Conservation (phyloP, 37 sponge, comb jelly and placozoan genomes). For the Petrosia ficiformis region DNA sequence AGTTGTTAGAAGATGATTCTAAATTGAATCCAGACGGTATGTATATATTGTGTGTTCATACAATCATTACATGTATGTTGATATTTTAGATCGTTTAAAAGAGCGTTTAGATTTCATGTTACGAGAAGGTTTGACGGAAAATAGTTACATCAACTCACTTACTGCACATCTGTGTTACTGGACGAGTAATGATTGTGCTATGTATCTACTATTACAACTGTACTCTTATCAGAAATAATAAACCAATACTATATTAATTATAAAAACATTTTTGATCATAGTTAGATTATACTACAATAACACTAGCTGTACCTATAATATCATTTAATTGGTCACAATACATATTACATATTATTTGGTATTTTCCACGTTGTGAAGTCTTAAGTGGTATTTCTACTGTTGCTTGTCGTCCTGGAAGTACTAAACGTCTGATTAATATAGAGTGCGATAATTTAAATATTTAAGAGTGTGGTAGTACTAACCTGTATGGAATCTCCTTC, state of each 20-base stretch:
- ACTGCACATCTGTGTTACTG: conserved; percentile 86
- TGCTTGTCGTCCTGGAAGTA: conserved; percentile 58
- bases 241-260: not conserved
- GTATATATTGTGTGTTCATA: not conserved
- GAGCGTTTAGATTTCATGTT: conserved; percentile 80
- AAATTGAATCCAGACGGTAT: conserved; percentile 23
- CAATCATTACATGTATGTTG: not conserved
- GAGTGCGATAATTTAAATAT: not conserved
- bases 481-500: conserved; percentile 77
- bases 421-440: conserved; percentile 34
- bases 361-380: conserved; percentile 20
- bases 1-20: conserved; percentile 56
- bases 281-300: conserved; percentile 10
- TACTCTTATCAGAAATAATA: conserved; percentile 45
- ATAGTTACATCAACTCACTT: conserved; percentile 70
- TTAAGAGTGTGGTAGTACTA: conserved; percentile 3
- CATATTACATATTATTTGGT: conserved; percentile 49
- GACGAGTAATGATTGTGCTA: conserved; percentile 63
- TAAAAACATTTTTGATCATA: not conserved
- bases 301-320: conserved; percentile 25
- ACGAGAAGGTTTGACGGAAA: conserved; percentile 67
- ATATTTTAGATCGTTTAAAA: conserved; percentile 39
- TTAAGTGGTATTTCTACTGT: conserved; percentile 52
- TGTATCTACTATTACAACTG: conserved; percentile 75
- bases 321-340: conserved; percentile 78